Conservation (phyloP, 2,888 invertebrate genomes). For the Thereva nobilitata region DNA sequence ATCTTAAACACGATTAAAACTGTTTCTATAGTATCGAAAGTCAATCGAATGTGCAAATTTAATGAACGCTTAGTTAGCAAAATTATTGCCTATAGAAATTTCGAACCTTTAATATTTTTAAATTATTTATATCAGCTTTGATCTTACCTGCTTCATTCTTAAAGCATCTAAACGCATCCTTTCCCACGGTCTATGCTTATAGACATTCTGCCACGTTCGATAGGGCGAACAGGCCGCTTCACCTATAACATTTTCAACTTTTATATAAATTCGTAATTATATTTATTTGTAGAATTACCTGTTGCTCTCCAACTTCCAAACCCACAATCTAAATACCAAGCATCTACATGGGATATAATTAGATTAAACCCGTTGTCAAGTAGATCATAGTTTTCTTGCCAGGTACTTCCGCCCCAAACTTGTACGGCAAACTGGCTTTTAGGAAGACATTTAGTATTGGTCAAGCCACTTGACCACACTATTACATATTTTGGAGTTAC, state of each 20-base stretch:
- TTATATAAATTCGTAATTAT: not conserved
- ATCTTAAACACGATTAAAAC: too few species aligned
- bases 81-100: too few species aligned
- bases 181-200: conserved; percentile 80
- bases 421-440: conserved; percentile 69
- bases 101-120: too few species aligned
- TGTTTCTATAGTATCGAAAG: too few species aligned
- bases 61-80: too few species aligned
- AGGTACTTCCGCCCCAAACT: conserved; percentile 80
- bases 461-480: conserved; percentile 78
- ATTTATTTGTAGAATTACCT: conserved; percentile 43
- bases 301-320: conserved; percentile 84
- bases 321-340: conserved; percentile 87
- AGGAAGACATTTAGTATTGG: conserved; percentile 71
- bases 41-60: too few species aligned
- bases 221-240: conserved; percentile 88
- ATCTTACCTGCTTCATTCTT: conserved; percentile 53
- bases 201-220: conserved; percentile 84
- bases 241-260: conserved; percentile 54
- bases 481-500: conserved; percentile 59
- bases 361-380: conserved; percentile 76
- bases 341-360: conserved; percentile 83
- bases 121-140: not conserved
- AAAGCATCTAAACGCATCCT: conserved; percentile 56
- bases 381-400: conserved; percentile 78